Conservation (phyloP, 2,113 vertebrate species). For the Garra rufa region DNA sequence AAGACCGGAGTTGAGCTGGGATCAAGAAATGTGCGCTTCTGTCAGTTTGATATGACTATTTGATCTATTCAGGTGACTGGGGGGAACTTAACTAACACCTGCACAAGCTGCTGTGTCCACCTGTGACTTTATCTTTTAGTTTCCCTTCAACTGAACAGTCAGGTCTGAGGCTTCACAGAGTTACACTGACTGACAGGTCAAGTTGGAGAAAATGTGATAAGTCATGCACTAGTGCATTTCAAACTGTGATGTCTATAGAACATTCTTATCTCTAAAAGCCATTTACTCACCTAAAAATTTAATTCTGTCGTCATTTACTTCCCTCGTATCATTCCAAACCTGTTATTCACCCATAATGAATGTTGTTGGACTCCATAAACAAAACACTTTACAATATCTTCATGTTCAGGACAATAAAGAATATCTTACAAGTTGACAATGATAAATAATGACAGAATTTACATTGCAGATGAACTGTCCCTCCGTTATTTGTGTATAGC, state of each 20-base stretch:
- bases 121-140: constrained; percentile 18
- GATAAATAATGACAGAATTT: background rate
- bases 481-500: background rate
- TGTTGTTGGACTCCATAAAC: too few species aligned
- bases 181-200: background rate
- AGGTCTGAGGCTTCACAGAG: background rate
- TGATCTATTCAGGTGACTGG: constrained; percentile 13
- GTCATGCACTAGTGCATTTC: background rate
- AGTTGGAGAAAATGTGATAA: background rate
- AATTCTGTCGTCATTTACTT: background rate
- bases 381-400: too few species aligned
- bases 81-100: constrained; percentile 2
- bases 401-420: background rate
- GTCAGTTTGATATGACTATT: constrained; percentile 10
- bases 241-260: background rate
- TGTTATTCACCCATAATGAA: too few species aligned
- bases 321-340: background rate
- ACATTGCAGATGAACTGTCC: background rate
- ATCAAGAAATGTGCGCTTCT: background rate
- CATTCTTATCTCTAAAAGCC: background rate
- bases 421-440: background rate
- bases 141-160: background rate
- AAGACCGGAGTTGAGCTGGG: constrained; percentile 25
- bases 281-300: background rate
- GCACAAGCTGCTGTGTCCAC: background rate